Conservation (phyloP, 2,113 vertebrate genomes). For the Ageneiosus marmoratus region DNA sequence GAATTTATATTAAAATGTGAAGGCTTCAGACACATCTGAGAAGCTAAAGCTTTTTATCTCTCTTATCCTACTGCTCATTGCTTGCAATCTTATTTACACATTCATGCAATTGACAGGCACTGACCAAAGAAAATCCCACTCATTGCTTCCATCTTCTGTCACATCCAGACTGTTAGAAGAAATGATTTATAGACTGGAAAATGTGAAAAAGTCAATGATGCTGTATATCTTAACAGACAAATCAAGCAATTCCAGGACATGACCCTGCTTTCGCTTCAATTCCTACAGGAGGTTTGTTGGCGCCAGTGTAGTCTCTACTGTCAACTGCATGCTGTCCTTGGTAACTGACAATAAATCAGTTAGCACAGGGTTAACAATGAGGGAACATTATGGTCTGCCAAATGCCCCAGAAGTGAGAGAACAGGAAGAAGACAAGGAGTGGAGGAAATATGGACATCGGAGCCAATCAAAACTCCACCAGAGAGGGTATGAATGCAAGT, state of each 20-base stretch:
- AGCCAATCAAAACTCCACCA: slow-evolving; percentile 23
- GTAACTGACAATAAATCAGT: background rate
- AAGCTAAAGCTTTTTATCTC: background rate
- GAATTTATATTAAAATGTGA: background rate
- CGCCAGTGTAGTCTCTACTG: slow-evolving; percentile 18
- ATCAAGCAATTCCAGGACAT: background rate
- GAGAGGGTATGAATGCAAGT: background rate
- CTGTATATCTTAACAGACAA: background rate
- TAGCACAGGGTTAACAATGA: slow-evolving; percentile 12
- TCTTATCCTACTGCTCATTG: background rate
- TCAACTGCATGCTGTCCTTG: slow-evolving; percentile 8
- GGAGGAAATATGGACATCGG: slow-evolving; percentile 17
- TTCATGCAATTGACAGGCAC: background rate
- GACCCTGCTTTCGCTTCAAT: slow-evolving; percentile 15
- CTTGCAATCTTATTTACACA: background rate
- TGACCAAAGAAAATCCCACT: background rate
- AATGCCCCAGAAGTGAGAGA: background rate
- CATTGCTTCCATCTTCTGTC: background rate
- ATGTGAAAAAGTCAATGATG: background rate
- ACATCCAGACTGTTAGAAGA: background rate
- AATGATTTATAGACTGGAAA: background rate
- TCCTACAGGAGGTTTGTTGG: slow-evolving; percentile 20
- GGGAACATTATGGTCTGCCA: slow-evolving; percentile 33
- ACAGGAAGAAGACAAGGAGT: slow-evolving; percentile 36
- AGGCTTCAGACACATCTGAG: background rate